Evolutionary conservation across 2,113 vertebrate genomes (phyloP).

Genomic region (Nyctibius bracteatus): DNA sequence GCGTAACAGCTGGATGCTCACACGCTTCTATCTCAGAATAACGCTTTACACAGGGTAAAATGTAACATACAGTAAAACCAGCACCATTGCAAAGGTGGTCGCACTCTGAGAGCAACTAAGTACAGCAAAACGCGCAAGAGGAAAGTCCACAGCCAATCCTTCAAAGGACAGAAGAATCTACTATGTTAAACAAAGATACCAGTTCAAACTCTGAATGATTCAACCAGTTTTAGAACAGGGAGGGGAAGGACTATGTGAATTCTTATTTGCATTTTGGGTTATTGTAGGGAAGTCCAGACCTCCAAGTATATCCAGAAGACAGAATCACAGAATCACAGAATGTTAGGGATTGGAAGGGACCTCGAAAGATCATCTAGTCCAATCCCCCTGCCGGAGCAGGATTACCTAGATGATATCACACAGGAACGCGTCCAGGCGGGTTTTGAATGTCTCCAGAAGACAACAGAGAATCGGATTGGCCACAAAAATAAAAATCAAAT

Average conservation of each 20-base stretch:
- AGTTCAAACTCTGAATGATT: background rate
- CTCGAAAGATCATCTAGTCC: too few species aligned
- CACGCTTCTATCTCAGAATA: background rate
- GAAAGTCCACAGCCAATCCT: background rate
- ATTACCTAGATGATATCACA: too few species aligned
- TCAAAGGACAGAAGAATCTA: background rate
- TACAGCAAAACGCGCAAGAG: background rate
- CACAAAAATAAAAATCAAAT: background rate
- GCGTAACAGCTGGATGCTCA: background rate
- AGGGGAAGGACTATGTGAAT: background rate
- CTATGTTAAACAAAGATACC: background rate
- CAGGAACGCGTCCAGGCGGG: too few species aligned
- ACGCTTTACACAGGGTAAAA: background rate
- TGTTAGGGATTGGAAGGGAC: too few species aligned
- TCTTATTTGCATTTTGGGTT: background rate
- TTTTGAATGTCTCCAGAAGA: too few species aligned
- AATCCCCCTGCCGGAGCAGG: too few species aligned
- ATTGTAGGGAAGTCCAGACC: background rate
- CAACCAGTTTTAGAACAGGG: background rate
- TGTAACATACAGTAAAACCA: background rate
- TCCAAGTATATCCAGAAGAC: background rate
- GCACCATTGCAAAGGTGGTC: background rate
- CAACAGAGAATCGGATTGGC: background rate
- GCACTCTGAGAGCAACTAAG: fast-evolving
- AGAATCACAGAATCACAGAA: too few species aligned